phyloP scores from a whole-genome alignment of 2,888 invertebrate genomes.

The Eucera pruinosa region DNA sequence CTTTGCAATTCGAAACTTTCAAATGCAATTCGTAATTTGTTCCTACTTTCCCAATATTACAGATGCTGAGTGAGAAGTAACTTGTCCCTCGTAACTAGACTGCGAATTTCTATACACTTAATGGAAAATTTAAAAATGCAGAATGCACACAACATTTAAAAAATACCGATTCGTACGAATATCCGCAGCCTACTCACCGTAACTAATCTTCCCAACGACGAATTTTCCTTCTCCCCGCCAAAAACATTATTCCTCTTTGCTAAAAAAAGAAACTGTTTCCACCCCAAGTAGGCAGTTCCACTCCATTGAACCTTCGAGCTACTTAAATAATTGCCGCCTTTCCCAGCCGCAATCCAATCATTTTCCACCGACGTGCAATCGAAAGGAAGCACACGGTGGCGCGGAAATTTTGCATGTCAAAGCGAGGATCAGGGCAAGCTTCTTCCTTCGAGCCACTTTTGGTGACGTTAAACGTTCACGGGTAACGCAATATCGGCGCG shows the following conservation, averaged over 20 bases:
- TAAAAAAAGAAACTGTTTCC: not conserved
- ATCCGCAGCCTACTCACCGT: no score
- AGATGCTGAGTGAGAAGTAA: no score
- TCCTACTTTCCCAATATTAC: no score
- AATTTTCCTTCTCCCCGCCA: not conserved
- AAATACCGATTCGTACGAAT: no score
- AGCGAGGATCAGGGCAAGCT: not conserved
- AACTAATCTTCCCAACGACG: not conserved
- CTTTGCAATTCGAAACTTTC: no score
- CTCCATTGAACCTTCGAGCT: not conserved
- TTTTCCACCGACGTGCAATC: not conserved
- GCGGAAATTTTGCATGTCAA: constrained; percentile 37
- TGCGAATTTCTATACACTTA: no score
- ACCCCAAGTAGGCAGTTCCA: not conserved
- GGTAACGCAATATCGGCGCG: constrained; percentile 51
- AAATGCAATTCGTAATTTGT: no score
- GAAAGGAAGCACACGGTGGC: not conserved
- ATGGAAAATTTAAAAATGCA: no score
- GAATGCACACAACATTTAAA: no score
- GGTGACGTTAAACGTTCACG: constrained; percentile 41
- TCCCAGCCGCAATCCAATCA: constrained; percentile 8
- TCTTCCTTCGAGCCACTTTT: not conserved
- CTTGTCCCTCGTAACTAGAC: no score
- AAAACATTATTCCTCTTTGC: not conserved
- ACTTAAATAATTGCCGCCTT: not conserved